A percentile compares a stretch with the other conserved stretches of the same genome.
phyloP scores from a whole-genome alignment of 2,797 vertebrate genomes.

The Percopsis omiscomaycus region DNA sequence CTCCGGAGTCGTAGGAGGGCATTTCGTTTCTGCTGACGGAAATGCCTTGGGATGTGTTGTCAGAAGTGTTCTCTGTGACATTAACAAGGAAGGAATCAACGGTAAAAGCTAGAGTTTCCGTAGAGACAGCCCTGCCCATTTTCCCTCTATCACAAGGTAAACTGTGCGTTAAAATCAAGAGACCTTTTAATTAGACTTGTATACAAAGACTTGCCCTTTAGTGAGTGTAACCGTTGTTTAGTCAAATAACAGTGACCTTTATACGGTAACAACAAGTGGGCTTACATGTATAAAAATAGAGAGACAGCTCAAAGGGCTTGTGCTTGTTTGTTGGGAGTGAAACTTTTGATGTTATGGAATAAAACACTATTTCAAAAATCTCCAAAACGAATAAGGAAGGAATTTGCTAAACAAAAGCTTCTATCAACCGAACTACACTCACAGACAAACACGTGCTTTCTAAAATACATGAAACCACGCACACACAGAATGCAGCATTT shows the following conservation, averaged over 20 bases:
- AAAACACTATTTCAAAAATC: too few species aligned
- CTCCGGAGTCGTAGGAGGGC: constrained; percentile 19
- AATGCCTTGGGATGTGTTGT: constrained; percentile 39
- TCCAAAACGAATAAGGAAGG: too few species aligned
- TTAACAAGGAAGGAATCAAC: constrained; percentile 42
- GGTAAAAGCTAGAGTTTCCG: constrained; percentile 43
- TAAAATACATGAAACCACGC: too few species aligned
- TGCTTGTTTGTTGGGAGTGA: not conserved
- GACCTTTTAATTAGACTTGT: constrained; percentile 58
- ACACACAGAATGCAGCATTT: too few species aligned
- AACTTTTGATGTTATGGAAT: too few species aligned
- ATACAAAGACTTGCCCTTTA: constrained; percentile 55
- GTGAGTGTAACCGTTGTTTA: constrained; percentile 42
- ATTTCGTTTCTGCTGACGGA: constrained; percentile 24
- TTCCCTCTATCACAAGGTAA: constrained; percentile 30
- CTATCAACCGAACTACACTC: too few species aligned
- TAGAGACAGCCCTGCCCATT: constrained; percentile 49
- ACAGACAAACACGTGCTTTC: too few species aligned
- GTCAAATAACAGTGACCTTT: constrained; percentile 59
- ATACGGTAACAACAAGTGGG: constrained; percentile 14
- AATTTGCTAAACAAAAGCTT: too few species aligned
- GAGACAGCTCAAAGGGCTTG: not conserved
- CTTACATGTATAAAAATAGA: constrained; percentile 3
- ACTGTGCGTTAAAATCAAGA: constrained; percentile 42
- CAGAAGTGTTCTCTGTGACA: constrained; percentile 47